Evolutionary conservation across 2,113 vertebrate genomes (phyloP), one percentile per base, ranked within the genome.

Genomic region (Corvus moneduloides): DNA sequence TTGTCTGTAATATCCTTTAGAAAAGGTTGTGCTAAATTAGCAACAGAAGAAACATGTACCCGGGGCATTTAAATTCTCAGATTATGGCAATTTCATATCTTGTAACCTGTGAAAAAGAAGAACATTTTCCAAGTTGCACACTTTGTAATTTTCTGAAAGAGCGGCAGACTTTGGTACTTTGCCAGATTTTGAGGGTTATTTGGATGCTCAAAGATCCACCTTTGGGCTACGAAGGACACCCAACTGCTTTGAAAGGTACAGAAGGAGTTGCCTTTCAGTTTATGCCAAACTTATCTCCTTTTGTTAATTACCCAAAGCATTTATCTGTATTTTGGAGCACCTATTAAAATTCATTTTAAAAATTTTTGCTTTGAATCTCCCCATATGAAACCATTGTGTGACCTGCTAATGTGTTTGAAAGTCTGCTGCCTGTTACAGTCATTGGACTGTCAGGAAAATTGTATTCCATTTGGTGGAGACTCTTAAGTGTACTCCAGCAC

Each of bases 241-340:
- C 39, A 27, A 1, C 7, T 88, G 4, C 66, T 92, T 76, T 41
- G 22, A 22, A 80, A 73, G 8, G 11, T 61, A 30, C 5, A 21
- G 51, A 22, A 54, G 19, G 20, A 67, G 18, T 12, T 83, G 30
- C 6, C 28, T 83, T 96, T 68, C 67, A 46, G 12, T 58, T 84
- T 75, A 9, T 59, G 5, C 17, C n/a, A 73, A 49, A 46, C 8
- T 46, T 43, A 19, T 2, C 33, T 87, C 11, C 27, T 90, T 85
- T 32, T 68, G 4, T 85, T 76, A 76, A 54, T 87, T 62, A 61
- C 0, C 0, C 16, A 51, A 74, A 74, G 24, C 0, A 1, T 78
- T 84, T 68, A 28, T 58, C 21, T 75, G 10, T 20, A 6, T 58
- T 72, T 92, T 69, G 26, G 16, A 73, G 33, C 13, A 49, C 4